Percentiles rank a stretch among this genome's conserved stretches.
These are phyloP conservation scores for Bombus waltoni DNA, from an alignment of 1,140 invertebrate genomes.

Conservation along the genomic window DNA sequence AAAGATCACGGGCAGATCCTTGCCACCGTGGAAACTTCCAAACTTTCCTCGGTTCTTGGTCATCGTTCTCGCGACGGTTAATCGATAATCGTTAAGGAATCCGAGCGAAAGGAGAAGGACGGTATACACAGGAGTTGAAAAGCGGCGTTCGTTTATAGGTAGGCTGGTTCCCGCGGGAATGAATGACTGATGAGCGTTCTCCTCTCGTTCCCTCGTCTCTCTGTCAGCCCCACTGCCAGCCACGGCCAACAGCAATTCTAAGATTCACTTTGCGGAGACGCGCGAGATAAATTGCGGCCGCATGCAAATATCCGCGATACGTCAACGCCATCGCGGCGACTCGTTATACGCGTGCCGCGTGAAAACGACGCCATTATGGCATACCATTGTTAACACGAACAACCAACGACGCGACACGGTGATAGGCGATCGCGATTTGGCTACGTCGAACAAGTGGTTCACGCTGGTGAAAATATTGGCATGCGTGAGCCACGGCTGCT, in stretches of 20 bases:
- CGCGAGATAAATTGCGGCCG: constrained; percentile 69
- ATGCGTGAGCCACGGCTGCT: background rate
- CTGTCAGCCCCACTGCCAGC: background rate
- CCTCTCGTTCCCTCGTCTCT: background rate
- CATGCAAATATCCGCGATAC: constrained; percentile 72
- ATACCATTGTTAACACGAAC: constrained; percentile 19
- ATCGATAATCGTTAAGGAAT: constrained; percentile 61
- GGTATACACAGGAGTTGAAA: constrained; percentile 19
- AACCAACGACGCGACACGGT: background rate
- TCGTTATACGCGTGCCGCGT: constrained; percentile 30
- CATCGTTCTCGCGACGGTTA: constrained; percentile 38
- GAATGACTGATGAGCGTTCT: constrained; percentile 70
- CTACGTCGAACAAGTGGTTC: constrained; percentile 15
- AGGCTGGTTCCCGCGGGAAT: constrained; percentile 62
- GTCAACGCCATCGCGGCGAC: constrained; percentile 50
- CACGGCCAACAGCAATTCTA: constrained; percentile 51
- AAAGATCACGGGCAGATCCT: constrained; percentile 1
- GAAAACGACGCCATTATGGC: constrained; percentile 33
- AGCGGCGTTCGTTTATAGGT: constrained; percentile 1
- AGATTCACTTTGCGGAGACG: constrained; percentile 70
- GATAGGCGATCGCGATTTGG: constrained; percentile 1
- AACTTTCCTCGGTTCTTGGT: constrained; percentile 10
- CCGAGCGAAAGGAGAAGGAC: constrained; percentile 9
- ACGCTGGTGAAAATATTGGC: background rate
- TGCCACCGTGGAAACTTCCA: background rate